Conservation (phyloP, 1,140 invertebrate genomes). For the Anastrepha obliqua region DNA sequence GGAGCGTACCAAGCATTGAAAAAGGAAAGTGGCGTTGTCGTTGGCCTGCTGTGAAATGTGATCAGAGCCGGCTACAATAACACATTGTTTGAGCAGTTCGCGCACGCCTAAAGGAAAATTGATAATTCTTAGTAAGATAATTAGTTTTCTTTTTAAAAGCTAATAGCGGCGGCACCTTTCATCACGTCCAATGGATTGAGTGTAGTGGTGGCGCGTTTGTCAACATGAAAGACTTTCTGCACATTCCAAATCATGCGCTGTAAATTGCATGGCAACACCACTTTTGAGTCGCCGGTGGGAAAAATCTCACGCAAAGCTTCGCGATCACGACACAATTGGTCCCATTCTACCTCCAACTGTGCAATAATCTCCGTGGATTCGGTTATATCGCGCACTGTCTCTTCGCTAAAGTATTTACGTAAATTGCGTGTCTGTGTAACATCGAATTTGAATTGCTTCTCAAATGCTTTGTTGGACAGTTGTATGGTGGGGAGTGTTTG, state of each 20-base stretch:
- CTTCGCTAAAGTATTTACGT: conserved; percentile 91
- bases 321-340: conserved; percentile 90
- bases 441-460: conserved; percentile 95
- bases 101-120: conserved; percentile 84
- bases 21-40: conserved; percentile 96
- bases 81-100: conserved; percentile 88
- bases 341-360: conserved; percentile 95
- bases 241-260: conserved; percentile 99
- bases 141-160: neutral
- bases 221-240: conserved; percentile 98
- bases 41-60: conserved; percentile 94
- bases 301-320: conserved; percentile 87
- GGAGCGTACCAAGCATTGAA: conserved; percentile 94
- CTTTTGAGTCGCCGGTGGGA: conserved; percentile 86
- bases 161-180: neutral
- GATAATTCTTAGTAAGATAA: neutral
- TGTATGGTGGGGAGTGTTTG: conserved; percentile 95
- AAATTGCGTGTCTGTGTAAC: conserved; percentile 93
- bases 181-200: conserved; percentile 90
- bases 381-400: conserved; percentile 92
- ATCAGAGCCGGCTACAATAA: conserved; percentile 95
- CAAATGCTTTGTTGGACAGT: conserved; percentile 94
- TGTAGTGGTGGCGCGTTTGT: conserved; percentile 91
- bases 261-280: conserved; percentile 96
- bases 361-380: conserved; percentile 91